These are phyloP conservation scores for Tiliqua scincoides DNA, from an alignment of 2,113 vertebrate species.

Conservation along the genomic window DNA sequence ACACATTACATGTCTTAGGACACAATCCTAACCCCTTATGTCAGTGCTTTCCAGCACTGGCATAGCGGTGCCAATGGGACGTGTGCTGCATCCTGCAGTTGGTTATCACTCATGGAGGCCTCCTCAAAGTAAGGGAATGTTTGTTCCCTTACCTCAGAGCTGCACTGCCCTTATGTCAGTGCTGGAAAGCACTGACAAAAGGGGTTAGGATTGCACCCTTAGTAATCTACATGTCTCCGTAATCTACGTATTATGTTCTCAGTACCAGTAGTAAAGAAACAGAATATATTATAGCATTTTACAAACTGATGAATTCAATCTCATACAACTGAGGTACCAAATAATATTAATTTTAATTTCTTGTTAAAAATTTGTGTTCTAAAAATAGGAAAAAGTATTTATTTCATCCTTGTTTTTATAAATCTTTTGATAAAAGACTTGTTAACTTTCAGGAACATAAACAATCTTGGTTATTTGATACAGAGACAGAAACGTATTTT, in stretches of 20 bases:
- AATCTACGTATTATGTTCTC: not conserved
- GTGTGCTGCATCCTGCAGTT: too few species aligned
- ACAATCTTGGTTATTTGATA: constrained; percentile 12
- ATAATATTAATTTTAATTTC: not conserved
- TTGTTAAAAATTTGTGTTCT: not conserved
- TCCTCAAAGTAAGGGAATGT: too few species aligned
- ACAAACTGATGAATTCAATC: not conserved
- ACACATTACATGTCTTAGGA: not conserved
- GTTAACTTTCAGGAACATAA: constrained; percentile 22
- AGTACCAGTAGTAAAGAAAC: not conserved
- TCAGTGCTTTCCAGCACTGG: too few species aligned
- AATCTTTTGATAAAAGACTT: constrained; percentile 17
- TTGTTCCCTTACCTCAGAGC: too few species aligned
- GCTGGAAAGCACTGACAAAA: too few species aligned
- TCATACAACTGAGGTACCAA: constrained; percentile 1
- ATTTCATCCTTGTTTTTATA: constrained; percentile 18
- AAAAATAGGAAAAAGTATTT: constrained; percentile 17
- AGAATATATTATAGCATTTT: not conserved
- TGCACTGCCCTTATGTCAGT: too few species aligned
- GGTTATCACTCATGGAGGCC: too few species aligned
- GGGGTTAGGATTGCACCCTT: not conserved
- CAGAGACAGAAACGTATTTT: not conserved
- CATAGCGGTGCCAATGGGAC: too few species aligned
- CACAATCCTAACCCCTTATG: too few species aligned
- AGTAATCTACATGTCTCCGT: not conserved